Evolutionary conservation across 2,113 vertebrate genomes (phyloP).

Genomic region (Beaufortia kweichowensis): DNA sequence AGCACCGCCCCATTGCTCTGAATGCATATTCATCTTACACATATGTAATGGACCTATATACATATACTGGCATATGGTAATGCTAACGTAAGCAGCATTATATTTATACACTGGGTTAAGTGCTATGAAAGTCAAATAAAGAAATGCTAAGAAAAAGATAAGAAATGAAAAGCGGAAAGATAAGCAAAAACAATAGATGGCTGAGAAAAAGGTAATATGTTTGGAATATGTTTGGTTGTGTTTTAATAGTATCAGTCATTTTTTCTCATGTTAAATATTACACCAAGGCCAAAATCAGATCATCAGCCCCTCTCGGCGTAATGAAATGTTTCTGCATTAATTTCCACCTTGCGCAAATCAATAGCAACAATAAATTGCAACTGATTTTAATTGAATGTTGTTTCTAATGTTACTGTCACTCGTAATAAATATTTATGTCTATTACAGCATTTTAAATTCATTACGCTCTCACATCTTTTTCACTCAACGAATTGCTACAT

Average conservation of each 20-base stretch:
- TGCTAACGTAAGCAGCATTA: not conserved
- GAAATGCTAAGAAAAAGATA: not conserved
- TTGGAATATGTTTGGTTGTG: constrained; percentile 27
- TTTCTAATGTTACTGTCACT: constrained; percentile 84
- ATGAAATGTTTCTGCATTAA: constrained; percentile 80
- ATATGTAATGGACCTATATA: not conserved
- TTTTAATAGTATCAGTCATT: constrained; percentile 49
- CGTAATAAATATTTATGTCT: constrained; percentile 83
- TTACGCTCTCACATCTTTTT: constrained; percentile 77
- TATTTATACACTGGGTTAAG: not conserved
- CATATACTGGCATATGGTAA: not conserved
- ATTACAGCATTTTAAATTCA: constrained; percentile 83
- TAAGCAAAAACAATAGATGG: not conserved
- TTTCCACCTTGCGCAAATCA: constrained; percentile 79
- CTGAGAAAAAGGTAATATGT: not conserved
- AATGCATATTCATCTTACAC: constrained; percentile 34
- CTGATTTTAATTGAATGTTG: constrained; percentile 83
- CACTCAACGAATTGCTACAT: constrained; percentile 61
- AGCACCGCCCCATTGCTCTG: constrained; percentile 30
- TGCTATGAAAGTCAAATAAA: too few relatives aligned
- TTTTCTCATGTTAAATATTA: constrained; percentile 50
- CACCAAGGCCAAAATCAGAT: constrained; percentile 47
- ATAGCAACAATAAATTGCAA: constrained; percentile 82
- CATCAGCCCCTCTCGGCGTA: constrained; percentile 65
- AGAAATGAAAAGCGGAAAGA: not conserved